Percentiles rank a stretch among this genome's conserved stretches.
Evolutionary conservation across 2,797 vertebrate species (phyloP).

Genomic region (Diplodus sargus): DNA sequence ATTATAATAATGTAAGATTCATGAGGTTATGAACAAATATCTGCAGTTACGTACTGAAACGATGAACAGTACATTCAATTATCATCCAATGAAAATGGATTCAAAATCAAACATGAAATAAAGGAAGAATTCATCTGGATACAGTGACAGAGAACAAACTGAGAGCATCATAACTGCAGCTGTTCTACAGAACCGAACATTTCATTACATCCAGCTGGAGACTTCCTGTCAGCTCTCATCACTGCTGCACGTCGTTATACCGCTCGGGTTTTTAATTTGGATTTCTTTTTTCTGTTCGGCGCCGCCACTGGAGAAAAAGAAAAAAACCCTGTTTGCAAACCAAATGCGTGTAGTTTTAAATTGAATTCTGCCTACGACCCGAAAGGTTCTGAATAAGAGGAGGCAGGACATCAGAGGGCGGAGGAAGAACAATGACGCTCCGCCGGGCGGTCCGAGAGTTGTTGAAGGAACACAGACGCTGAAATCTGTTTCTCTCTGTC

Average conservation of each 20-base stretch:
- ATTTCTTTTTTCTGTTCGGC: not conserved
- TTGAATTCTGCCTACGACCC: slow-evolving; percentile 4
- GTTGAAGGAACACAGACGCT: not conserved
- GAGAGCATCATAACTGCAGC: not conserved
- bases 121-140: not conserved
- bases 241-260: not conserved
- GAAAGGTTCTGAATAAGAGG: not conserved
- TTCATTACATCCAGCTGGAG: slow-evolving; percentile 9
- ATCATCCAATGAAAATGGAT: not conserved
- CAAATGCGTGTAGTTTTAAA: slow-evolving; percentile 21
- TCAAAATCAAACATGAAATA: not conserved
- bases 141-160: not conserved
- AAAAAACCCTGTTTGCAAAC: slow-evolving; percentile 8
- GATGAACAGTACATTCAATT: not conserved
- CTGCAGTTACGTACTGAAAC: not conserved
- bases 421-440: not conserved
- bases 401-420: not conserved
- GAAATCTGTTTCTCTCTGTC: not conserved
- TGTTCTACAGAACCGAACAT: not conserved
- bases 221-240: slow-evolving; percentile 9
- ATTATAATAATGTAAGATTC: not conserved
- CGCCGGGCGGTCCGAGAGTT: not conserved
- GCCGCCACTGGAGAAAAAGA: not conserved
- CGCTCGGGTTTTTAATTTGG: slow-evolving; percentile 16
- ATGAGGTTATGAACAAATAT: too few species aligned